These are phyloP conservation scores for Salminus brasiliensis DNA, from an alignment of 2,113 vertebrate genomes.

Conservation along the genomic window DNA sequence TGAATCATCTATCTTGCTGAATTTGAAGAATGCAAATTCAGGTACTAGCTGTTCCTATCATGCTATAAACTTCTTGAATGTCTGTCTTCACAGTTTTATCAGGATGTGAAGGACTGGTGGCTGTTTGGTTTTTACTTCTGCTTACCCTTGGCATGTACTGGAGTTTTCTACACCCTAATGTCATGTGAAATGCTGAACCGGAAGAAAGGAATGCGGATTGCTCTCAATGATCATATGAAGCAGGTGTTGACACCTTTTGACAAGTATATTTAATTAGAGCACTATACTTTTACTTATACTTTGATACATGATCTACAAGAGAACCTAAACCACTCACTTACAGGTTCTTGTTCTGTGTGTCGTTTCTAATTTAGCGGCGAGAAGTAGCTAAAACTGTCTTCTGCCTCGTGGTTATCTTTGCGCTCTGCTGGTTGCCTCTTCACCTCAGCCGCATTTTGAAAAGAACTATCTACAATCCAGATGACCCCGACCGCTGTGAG, in stretches of 20 bases:
- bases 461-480: constrained; percentile 84
- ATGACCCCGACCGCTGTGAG: constrained; percentile 85
- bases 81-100: constrained; percentile 78
- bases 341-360: too few species aligned
- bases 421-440: constrained; percentile 90
- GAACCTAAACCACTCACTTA: neutral
- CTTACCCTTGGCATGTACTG: constrained; percentile 86
- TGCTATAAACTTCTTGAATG: constrained; percentile 1
- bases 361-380: constrained; percentile 74
- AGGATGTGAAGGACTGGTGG: constrained; percentile 89
- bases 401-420: constrained; percentile 90
- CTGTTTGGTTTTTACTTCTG: constrained; percentile 92
- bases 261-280: neutral
- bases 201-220: constrained; percentile 87
- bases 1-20: neutral
- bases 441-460: constrained; percentile 91
- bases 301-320: neutral
- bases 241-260: constrained; percentile 71
- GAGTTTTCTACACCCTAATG: constrained; percentile 91
- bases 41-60: neutral
- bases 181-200: constrained; percentile 90
- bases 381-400: constrained; percentile 93
- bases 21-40: neutral
- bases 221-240: constrained; percentile 92
- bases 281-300: neutral